Percentiles rank a stretch among this genome's conserved stretches.
Conservation (phyloP, 2,113 vertebrate genomes). For the Grus americana region DNA sequence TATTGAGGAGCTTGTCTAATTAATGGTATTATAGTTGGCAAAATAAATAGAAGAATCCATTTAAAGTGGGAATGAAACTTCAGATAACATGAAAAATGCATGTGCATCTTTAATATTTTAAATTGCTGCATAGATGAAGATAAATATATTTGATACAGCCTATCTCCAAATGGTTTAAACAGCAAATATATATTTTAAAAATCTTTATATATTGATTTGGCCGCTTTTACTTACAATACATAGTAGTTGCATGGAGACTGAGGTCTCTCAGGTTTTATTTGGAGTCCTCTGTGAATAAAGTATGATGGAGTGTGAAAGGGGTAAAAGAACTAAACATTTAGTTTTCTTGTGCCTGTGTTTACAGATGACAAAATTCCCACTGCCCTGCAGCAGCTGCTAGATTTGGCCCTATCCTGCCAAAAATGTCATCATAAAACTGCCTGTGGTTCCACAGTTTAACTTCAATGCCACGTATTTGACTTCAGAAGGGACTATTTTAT, state of each 20-base stretch:
- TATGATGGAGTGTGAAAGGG: neutral
- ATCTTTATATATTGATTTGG: neutral
- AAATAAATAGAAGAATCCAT: conserved; percentile 25
- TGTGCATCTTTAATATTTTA: conserved; percentile 22
- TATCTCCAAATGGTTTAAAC: conserved; percentile 12
- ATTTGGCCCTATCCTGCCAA: neutral
- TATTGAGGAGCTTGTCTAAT: neutral
- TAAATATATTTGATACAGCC: neutral
- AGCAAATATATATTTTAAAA: neutral
- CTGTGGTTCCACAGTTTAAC: neutral
- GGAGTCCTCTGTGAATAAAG: neutral
- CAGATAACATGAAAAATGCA: conserved; percentile 32
- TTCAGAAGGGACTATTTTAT: neutral
- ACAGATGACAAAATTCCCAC: neutral
- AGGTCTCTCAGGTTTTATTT: neutral
- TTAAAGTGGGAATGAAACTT: conserved; percentile 17
- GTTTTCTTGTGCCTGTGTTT: neutral
- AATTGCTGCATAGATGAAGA: conserved; percentile 11
- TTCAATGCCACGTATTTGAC: neutral
- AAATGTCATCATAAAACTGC: conserved; percentile 2
- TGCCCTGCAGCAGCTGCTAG: neutral
- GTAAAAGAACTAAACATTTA: neutral
- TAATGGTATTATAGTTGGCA: neutral
- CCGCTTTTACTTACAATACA: neutral
- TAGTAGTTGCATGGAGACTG: neutral